Conservation (phyloP, 2,797 vertebrate species). For the Hapalemur alaotrensis region DNA sequence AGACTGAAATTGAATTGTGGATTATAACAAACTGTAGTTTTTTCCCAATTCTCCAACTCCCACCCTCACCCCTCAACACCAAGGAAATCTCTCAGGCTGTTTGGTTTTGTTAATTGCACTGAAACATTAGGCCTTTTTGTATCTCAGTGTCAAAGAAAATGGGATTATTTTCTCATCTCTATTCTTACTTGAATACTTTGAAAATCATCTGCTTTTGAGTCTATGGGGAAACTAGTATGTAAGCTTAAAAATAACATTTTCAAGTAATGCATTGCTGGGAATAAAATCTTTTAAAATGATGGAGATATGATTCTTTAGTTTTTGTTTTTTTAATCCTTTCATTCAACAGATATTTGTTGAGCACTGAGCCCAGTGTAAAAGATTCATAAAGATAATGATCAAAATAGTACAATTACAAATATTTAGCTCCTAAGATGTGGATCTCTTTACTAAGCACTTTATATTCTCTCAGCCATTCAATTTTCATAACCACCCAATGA, state of each 20-base stretch:
- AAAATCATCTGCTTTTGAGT: slow-evolving; percentile 33
- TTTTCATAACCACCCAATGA: background rate
- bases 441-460: slow-evolving; percentile 44
- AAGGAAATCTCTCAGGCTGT: background rate
- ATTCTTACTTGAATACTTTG: slow-evolving; percentile 37
- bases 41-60: too few species aligned
- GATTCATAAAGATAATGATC: background rate
- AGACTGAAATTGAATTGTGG: background rate
- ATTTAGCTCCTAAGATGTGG: background rate
- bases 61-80: background rate
- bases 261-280: slow-evolving; percentile 46
- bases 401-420: background rate
- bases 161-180: slow-evolving; percentile 23
- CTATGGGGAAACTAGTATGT: slow-evolving; percentile 3
- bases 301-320: background rate
- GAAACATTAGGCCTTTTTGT: background rate
- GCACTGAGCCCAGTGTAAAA: background rate
- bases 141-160: slow-evolving; percentile 11
- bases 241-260: slow-evolving; percentile 45
- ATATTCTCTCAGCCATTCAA: background rate
- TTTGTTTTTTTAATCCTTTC: background rate
- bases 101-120: background rate
- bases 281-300: slow-evolving; percentile 39
- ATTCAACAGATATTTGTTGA: slow-evolving; percentile 31
- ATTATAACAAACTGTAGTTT: background rate